Percentiles rank a stretch among this genome's conserved stretches.
Evolutionary conservation across 30 jellyfish, hydroid and myxozoan species (phyloP).

Genomic region (Catostylus mosaicus): DNA sequence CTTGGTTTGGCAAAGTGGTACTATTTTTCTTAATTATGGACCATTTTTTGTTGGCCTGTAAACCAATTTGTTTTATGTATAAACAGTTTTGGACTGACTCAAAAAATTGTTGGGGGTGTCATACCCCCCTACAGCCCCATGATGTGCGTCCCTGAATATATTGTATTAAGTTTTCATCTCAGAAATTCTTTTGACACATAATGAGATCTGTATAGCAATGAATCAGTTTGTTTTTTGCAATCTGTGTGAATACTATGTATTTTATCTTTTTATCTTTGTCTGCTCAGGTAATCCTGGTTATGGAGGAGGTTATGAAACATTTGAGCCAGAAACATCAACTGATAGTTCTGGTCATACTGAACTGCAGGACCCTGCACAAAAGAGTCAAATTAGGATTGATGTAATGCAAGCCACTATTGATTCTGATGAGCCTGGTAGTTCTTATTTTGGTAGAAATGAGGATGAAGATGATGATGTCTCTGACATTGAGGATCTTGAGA

Average conservation of each 20-base stretch:
- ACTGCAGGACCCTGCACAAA: background rate
- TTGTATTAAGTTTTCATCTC: too few relatives aligned
- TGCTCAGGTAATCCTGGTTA: background rate
- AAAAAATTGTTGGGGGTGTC: too few relatives aligned
- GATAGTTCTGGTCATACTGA: background rate
- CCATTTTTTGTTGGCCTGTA: too few relatives aligned
- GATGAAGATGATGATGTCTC: slow-evolving; percentile 49
- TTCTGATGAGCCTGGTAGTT: background rate
- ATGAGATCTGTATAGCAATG: too few relatives aligned
- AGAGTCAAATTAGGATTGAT: slow-evolving; percentile 2
- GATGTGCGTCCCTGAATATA: too few relatives aligned
- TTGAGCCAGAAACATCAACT: slow-evolving; percentile 1
- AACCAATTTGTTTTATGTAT: too few relatives aligned
- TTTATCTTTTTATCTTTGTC: background rate
- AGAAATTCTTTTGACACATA: too few relatives aligned
- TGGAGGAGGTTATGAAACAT: slow-evolving; percentile 11
- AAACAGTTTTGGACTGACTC: too few relatives aligned
- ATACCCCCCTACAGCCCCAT: too few relatives aligned
- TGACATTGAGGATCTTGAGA: slow-evolving; percentile 30
- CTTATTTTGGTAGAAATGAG: background rate
- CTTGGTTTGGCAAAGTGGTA: too few relatives aligned
- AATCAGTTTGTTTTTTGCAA: too few relatives aligned
- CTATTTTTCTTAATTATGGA: too few relatives aligned
- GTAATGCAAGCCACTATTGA: background rate
- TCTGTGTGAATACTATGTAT: background rate